Evolutionary conservation across 2,113 vertebrate genomes (phyloP), one percentile per base, ranked within the genome.

Genomic region (Reinhardtius hippoglossoides): DNA sequence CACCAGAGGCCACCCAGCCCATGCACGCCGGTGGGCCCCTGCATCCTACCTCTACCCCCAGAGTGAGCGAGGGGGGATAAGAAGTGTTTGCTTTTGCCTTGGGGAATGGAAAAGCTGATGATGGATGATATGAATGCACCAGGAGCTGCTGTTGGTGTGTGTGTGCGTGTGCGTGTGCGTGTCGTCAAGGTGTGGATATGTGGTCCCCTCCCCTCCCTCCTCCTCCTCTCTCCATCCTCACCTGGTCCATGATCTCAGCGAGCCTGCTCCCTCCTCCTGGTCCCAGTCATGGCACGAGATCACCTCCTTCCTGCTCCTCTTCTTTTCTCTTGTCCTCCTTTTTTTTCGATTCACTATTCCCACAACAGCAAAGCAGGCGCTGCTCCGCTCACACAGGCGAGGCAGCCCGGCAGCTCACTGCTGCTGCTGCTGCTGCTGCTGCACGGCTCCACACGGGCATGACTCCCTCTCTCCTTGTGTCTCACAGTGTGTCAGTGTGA

Each of bases 201-300:
- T 66, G 66, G 27, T 74, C 83, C 80, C 76, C 81, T 78, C 71
- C 63, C 61, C 77, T 48, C 79, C 80, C 81, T 78, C 71, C 63
- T 31, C 31, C 31, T 31, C 61, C 77, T 48, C 67, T 63, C 60
- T 67, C 58, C 88, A 84, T 88, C 84, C 92, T 93, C 77, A 94
- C 93, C 93, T 94, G 92, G 82, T 93, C 92, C 93, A 94, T 94
- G 90, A 74, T 92, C 82, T 92, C 88, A 91, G 83, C 80, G 24
- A 76, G 83, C 81, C 88, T 90, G 81, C 86, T 87, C 80, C 87
- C 60, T 75, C 80, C 90, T 91, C 87, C 58, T 78, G 87, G n/a
- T 83, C 83, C 82, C 79, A 21, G 86, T 89, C 92, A 92, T 93
- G 91, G 83, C 84, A 88, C 72, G 37, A 79, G 85, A 67, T 82